Percentiles rank a stretch among this genome's conserved stretches.
Evolutionary conservation across 2,888 invertebrate species (phyloP).

Genomic region (Hydriomena furcata): DNA sequence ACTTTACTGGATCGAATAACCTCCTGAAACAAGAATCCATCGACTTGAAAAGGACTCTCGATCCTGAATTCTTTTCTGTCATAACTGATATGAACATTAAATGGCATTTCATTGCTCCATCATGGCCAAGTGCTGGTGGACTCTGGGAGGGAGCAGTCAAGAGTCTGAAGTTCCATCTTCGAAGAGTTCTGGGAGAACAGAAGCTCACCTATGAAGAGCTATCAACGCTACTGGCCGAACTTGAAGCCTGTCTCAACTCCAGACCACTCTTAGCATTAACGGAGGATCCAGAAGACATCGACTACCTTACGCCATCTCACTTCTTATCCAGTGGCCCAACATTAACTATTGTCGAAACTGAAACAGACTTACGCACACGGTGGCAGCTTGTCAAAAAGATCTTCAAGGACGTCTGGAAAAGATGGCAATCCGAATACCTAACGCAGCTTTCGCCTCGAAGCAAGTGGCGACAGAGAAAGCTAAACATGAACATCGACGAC

Average conservation of each 20-base stretch:
- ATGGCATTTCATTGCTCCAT: not conserved
- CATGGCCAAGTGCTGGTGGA: not conserved
- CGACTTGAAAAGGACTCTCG: too few species aligned
- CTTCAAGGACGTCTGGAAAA: not conserved
- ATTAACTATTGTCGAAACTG: not conserved
- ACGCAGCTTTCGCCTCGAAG: not conserved
- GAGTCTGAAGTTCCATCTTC: not conserved
- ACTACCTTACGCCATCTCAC: not conserved
- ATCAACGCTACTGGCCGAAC: not conserved
- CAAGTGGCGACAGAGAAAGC: not conserved
- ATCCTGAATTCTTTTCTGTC: too few species aligned
- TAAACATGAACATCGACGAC: too few species aligned
- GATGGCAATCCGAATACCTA: not conserved
- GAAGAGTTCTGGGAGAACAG: not conserved
- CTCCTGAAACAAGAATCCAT: too few species aligned
- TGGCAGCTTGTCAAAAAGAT: not conserved
- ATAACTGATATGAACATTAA: too few species aligned
- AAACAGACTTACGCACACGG: not conserved
- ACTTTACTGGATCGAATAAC: too few species aligned
- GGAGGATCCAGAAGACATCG: not conserved
- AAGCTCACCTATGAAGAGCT: not conserved
- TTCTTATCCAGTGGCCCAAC: not conserved
- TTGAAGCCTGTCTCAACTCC: not conserved
- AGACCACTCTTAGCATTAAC: not conserved
- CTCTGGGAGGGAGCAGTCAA: not conserved